These are phyloP conservation scores for Diplolepis rosae DNA, from an alignment of 2,888 invertebrate species.

Conservation along the genomic window DNA sequence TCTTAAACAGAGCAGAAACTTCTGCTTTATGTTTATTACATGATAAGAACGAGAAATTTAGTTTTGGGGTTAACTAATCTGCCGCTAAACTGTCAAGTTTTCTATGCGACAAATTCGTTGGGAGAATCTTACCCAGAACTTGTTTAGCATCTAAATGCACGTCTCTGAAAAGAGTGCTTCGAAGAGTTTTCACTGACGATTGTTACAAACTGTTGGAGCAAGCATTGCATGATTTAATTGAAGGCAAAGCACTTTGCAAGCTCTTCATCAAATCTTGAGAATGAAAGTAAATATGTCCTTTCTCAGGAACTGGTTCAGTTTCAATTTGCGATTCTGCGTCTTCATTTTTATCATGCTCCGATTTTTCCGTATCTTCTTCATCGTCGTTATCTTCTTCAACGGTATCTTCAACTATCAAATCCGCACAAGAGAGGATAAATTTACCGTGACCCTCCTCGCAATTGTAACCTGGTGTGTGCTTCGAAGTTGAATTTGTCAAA, in stretches of 20 bases:
- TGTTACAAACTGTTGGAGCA: not conserved
- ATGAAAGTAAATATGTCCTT: not conserved
- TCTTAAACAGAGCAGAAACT: not conserved
- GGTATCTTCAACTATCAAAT: not conserved
- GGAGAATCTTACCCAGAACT: not conserved
- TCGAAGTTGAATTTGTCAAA: constrained; percentile 24
- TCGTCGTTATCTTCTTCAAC: not conserved
- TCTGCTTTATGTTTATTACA: not conserved
- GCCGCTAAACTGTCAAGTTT: not conserved
- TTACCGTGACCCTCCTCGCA: constrained; percentile 22
- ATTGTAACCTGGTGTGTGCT: constrained; percentile 27
- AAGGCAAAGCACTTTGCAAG: not conserved
- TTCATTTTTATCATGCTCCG: too few species aligned
- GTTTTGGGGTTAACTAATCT: not conserved
- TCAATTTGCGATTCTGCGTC: not conserved
- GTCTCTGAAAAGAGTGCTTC: not conserved
- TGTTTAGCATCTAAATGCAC: not conserved
- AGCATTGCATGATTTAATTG: not conserved
- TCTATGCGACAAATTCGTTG: not conserved
- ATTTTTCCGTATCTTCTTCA: not conserved
- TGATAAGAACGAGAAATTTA: not conserved
- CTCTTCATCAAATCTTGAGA: constrained; percentile 15
- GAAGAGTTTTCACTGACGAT: not conserved
- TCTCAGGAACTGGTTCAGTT: constrained; percentile 6
- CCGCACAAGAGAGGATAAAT: not conserved